Conservation (phyloP, 2,797 vertebrate species). For the Bradypus variegatus region DNA sequence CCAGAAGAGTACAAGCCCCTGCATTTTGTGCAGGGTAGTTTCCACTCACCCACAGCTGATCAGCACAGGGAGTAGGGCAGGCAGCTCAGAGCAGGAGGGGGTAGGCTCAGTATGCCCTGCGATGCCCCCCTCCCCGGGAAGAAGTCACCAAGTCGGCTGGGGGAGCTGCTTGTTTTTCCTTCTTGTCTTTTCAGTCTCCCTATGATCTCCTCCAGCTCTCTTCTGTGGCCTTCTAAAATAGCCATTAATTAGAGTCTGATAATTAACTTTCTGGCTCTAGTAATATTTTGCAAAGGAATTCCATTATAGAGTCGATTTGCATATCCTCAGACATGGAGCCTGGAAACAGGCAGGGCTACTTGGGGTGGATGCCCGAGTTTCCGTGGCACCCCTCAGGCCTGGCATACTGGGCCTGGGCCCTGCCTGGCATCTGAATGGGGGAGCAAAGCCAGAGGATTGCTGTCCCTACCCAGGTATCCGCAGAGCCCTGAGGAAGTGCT, state of each 20-base stretch:
- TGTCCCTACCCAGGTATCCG: background rate
- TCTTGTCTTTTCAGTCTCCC: conserved; percentile 35
- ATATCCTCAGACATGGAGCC: conserved; percentile 53
- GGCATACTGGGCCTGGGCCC: background rate
- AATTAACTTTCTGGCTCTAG: conserved; percentile 75
- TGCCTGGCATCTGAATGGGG: background rate
- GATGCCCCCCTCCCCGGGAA: background rate
- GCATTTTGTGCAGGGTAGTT: background rate
- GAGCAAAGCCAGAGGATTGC: background rate
- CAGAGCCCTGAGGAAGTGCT: background rate
- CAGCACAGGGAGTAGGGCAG: background rate
- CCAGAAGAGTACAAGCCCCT: background rate
- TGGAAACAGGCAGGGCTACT: conserved; percentile 35
- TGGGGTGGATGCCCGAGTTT: background rate
- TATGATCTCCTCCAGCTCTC: conserved; percentile 53
- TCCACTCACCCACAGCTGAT: no score
- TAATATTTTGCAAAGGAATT: conserved; percentile 70
- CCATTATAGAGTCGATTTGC: conserved; percentile 68
- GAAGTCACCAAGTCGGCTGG: background rate
- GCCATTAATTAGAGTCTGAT: conserved; percentile 72
- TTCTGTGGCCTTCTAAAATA: conserved; percentile 63
- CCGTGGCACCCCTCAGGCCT: background rate
- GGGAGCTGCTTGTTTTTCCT: background rate
- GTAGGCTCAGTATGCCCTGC: background rate
- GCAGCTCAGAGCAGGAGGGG: background rate